phyloP scores from a whole-genome alignment of 2,888 invertebrate species.

The Amphipyra tragopoginis region DNA sequence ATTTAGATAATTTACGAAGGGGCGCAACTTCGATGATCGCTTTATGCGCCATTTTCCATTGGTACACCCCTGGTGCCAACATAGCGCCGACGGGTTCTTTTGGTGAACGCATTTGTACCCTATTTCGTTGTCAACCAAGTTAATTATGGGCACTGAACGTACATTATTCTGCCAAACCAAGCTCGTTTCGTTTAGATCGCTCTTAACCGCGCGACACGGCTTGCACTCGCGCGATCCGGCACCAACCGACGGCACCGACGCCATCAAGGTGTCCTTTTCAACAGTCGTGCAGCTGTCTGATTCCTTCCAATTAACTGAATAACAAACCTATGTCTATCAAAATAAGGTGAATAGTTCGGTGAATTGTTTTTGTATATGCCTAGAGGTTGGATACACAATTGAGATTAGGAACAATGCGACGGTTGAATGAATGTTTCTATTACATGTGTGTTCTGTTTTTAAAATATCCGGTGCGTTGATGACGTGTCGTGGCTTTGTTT shows the following conservation, averaged over 20 bases:
- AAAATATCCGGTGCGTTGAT: conserved; percentile 16
- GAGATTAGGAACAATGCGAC: conserved; percentile 26
- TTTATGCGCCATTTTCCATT: no score
- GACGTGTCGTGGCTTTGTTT: neutral
- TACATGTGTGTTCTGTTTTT: neutral
- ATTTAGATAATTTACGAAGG: no score
- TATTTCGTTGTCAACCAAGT: no score
- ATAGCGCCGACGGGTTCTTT: no score
- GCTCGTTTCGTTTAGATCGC: neutral
- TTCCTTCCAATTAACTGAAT: conserved; percentile 2
- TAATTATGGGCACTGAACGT: neutral
- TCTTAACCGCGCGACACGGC: conserved; percentile 15
- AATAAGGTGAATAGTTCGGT: conserved; percentile 16
- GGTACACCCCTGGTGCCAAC: no score
- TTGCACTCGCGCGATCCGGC: conserved; percentile 28
- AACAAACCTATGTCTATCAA: fast-evolving
- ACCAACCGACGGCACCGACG: conserved; percentile 34
- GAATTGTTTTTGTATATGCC: neutral
- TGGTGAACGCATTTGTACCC: no score
- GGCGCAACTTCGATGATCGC: no score
- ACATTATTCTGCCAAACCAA: conserved; percentile 12
- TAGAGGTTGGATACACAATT: conserved; percentile 15
- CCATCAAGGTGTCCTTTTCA: conserved; percentile 38
- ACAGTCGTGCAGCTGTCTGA: conserved; percentile 11
- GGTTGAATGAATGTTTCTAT: conserved; percentile 16